Percentiles rank a stretch among this genome's conserved stretches.
Evolutionary conservation across 1,140 invertebrate genomes (phyloP).

Genomic region (Meloidogyne floridensis): DNA sequence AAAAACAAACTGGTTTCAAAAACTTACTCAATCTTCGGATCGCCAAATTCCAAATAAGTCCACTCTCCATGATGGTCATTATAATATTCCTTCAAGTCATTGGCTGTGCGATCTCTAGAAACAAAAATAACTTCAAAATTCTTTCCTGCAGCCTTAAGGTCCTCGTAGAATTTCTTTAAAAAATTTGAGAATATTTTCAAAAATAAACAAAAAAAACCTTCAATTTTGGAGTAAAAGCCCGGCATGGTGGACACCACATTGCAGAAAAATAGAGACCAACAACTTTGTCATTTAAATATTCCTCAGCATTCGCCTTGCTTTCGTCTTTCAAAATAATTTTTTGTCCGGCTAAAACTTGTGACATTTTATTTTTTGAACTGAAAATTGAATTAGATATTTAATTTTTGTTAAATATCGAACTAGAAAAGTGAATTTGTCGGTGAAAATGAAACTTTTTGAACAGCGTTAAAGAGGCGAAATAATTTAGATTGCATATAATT

Average conservation of each 20-base stretch:
- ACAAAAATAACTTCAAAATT: constrained; percentile 63
- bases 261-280: constrained; percentile 64
- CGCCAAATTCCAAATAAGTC: constrained; percentile 50
- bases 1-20: neutral
- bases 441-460: neutral
- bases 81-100: constrained; percentile 54
- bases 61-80: constrained; percentile 57
- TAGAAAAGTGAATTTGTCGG: neutral
- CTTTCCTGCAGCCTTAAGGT: constrained; percentile 52
- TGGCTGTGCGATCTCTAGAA: constrained; percentile 51
- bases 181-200: neutral
- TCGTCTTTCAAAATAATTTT: constrained; percentile 49
- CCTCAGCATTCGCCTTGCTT: constrained; percentile 49
- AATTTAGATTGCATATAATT: neutral
- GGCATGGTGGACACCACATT: constrained; percentile 64
- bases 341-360: constrained; percentile 55
- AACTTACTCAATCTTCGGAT: constrained; percentile 53
- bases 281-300: constrained; percentile 57
- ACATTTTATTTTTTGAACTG: constrained; percentile 38
- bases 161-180: constrained; percentile 62
- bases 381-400: neutral
- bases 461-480: neutral
- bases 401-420: neutral
- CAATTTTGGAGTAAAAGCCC: constrained; percentile 61
- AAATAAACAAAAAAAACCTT: constrained; percentile 48